Evolutionary conservation across 2,797 vertebrate species (phyloP), one percentile per base, ranked within the genome.

Genomic region (Coreius guichenoti): DNA sequence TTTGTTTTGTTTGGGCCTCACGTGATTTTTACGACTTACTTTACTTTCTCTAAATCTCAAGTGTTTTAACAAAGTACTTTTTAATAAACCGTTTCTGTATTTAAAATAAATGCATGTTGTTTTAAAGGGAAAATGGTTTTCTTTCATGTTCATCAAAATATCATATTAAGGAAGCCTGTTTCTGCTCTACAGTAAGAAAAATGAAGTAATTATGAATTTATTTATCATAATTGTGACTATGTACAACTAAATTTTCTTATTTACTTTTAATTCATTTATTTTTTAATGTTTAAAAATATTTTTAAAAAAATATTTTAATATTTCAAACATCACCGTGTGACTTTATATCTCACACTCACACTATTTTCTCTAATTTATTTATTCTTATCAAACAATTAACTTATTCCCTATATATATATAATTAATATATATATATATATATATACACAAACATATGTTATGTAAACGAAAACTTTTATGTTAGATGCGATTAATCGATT

Each of bases 1-100:
- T 88, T 82, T 72, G 54, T 54, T 86, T n/a, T 49, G 73, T 87
- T 90, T 88, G 84, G 83, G 92, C 94, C 92, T 95, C 93, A 92
- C 89, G 43, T 56, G 49, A 68, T 21, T 8, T 67, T 63, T 68
- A 49, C 29, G 54, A n/a, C 45, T 13, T 68, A 51, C 86, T 80
- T 84, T 80, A 69, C 23, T 45, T 11, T 36, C 26, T 78, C n/a
- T 8, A 2, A 23, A 33, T 33, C 63, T 58, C 19, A 65, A 72
- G 17, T 23, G 39, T 49, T 31, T 61, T 56, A 33, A 8, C 19
- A 2, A n/a, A 14, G 4, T 23, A 5, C 16, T 36, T 17, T 36
- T 23, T 5, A 33, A 39, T n/a, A 1, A 75, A 7, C 31, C 21
- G 26, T 19, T 74, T 3, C 31, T 3, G 19, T 73, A n/a, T 75